A percentile compares a stretch with the other conserved stretches of the same genome.
These are phyloP conservation scores for Apamea anceps DNA, from an alignment of 2,888 invertebrate genomes.

Conservation along the genomic window DNA sequence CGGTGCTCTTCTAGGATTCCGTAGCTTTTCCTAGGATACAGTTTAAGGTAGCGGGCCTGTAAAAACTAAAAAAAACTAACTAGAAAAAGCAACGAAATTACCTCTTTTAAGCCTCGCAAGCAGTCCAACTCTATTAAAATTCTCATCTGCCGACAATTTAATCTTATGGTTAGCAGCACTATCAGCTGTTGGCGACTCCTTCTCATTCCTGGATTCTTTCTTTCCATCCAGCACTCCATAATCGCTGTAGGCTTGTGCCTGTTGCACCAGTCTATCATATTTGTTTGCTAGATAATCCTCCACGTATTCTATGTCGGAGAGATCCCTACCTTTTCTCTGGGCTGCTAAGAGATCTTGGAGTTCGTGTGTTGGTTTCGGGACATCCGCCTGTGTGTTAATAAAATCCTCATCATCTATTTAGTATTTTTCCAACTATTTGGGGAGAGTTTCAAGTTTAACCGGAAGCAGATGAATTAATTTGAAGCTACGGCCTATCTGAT, in stretches of 20 bases:
- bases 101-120: conserved; percentile 67
- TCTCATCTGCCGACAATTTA: conserved; percentile 60
- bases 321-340: conserved; percentile 61
- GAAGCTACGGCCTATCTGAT: no score
- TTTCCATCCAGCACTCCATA: conserved; percentile 83
- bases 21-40: background rate
- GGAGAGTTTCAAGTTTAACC: no score
- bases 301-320: conserved; percentile 78
- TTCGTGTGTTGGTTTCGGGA: conserved; percentile 57
- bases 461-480: no score
- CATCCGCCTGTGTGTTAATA: background rate
- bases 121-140: conserved; percentile 48
- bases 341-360: conserved; percentile 38
- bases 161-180: conserved; percentile 58
- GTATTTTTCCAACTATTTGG: background rate
- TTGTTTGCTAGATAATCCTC: conserved; percentile 79
- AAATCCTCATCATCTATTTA: background rate
- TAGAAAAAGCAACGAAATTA: conserved; percentile 35
- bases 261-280: conserved; percentile 74
- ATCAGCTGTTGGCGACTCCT: conserved; percentile 60
- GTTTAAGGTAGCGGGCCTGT: no score
- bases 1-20: background rate
- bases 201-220: conserved; percentile 71
- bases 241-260: conserved; percentile 87
- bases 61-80: background rate